These are phyloP conservation scores for Artibeus jamaicensis DNA, from an alignment of 2,797 vertebrate genomes.

Conservation along the genomic window DNA sequence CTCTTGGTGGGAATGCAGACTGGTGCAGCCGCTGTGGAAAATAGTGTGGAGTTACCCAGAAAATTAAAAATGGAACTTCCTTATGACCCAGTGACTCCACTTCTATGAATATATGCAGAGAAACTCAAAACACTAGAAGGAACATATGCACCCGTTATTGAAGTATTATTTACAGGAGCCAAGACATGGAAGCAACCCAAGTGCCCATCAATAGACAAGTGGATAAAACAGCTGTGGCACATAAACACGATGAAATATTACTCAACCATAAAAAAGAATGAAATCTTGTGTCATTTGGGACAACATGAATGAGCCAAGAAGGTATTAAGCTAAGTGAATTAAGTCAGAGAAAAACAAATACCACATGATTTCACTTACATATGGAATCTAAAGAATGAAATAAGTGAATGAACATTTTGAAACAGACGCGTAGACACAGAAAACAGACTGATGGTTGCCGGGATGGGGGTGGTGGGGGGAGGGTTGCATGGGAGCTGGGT, in stretches of 20 bases:
- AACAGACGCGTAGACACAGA: not conserved
- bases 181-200: not conserved
- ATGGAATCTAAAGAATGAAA: not conserved
- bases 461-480: not conserved
- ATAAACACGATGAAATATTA: not conserved
- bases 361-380: not conserved
- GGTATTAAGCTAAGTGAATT: not conserved
- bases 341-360: not conserved
- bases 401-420: not conserved
- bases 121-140: not conserved
- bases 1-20: not conserved
- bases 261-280: not conserved
- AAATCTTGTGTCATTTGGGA: not conserved
- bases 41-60: not conserved
- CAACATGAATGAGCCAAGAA: not conserved
- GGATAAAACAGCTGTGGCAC: not conserved
- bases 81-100: not conserved
- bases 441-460: not conserved
- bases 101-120: not conserved
- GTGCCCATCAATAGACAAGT: not conserved
- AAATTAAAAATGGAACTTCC: not conserved
- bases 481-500: not conserved
- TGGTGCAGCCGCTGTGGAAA: not conserved
- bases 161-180: not conserved
- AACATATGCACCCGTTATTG: not conserved